These are phyloP conservation scores for Drosophila kohkoa DNA, from an alignment of 1,140 invertebrate species.

Conservation along the genomic window DNA sequence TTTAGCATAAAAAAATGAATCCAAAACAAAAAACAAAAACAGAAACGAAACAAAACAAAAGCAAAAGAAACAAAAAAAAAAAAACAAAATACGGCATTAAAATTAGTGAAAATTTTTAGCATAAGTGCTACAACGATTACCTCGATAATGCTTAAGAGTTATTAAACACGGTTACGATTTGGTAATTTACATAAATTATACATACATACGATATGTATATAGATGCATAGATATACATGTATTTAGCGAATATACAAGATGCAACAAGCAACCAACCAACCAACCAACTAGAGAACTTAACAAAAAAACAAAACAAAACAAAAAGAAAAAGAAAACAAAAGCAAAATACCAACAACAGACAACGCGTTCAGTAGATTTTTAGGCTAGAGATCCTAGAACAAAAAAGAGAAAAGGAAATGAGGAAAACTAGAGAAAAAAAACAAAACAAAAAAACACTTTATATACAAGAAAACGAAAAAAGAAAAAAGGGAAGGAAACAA, in stretches of 20 bases:
- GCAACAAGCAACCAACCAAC: slow-evolving; percentile 46
- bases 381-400: slow-evolving; percentile 36
- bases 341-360: slow-evolving; percentile 42
- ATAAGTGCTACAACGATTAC: slow-evolving; percentile 83
- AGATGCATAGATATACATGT: slow-evolving; percentile 54
- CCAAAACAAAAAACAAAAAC: slow-evolving; percentile 28
- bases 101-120: slow-evolving; percentile 83
- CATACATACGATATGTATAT: slow-evolving; percentile 58
- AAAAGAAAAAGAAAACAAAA: slow-evolving; percentile 34
- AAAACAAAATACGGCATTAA: slow-evolving; percentile 55
- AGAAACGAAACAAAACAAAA: slow-evolving; percentile 15
- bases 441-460: slow-evolving; percentile 20
- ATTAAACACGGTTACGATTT: slow-evolving; percentile 64
- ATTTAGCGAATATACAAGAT: slow-evolving; percentile 74
- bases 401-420: background rate
- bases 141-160: slow-evolving; percentile 81
- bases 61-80: slow-evolving; percentile 17
- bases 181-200: slow-evolving; percentile 71
- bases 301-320: slow-evolving; percentile 11
- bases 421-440: slow-evolving; percentile 5
- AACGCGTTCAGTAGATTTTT: slow-evolving; percentile 48
- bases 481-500: slow-evolving; percentile 13
- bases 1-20: slow-evolving; percentile 52
- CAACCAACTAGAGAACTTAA: slow-evolving; percentile 52
- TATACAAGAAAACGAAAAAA: slow-evolving; percentile 20